These are phyloP conservation scores for Psylliodes chrysocephalus DNA, from an alignment of 2,888 invertebrate genomes.

Conservation along the genomic window DNA sequence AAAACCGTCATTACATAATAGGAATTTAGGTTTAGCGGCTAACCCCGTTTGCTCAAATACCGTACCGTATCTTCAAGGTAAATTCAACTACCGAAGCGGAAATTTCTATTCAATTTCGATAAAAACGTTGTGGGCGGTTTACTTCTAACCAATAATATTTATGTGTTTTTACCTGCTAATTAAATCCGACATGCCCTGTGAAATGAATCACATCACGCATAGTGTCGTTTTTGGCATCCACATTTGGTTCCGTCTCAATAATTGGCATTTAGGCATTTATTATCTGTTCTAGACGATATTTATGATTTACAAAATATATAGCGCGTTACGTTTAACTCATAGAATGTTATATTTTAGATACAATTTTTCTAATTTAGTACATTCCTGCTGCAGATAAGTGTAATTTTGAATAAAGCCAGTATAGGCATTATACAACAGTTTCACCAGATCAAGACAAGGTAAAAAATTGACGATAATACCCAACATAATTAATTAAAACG, in stretches of 20 bases:
- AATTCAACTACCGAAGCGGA: constrained; percentile 36
- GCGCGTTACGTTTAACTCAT: too few relatives aligned
- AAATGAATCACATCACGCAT: constrained; percentile 8
- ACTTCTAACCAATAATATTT: constrained; percentile 32
- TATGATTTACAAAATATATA: too few relatives aligned
- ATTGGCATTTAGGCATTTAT: too few relatives aligned
- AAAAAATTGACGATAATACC: too few relatives aligned
- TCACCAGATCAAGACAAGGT: too few relatives aligned
- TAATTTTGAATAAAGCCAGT: too few relatives aligned
- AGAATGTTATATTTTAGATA: too few relatives aligned
- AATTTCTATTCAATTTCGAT: constrained; percentile 36
- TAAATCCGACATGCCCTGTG: constrained; percentile 19
- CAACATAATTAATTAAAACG: too few relatives aligned
- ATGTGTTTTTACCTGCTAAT: constrained; percentile 31
- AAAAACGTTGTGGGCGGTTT: constrained; percentile 40
- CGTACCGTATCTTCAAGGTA: constrained; percentile 36
- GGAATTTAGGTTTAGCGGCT: constrained; percentile 33
- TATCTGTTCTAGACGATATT: too few relatives aligned
- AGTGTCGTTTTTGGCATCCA: constrained; percentile 10
- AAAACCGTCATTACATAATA: constrained; percentile 27
- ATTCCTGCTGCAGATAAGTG: too few relatives aligned
- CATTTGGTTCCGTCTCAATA: background rate
- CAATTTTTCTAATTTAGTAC: too few relatives aligned
- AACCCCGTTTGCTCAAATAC: constrained; percentile 34
- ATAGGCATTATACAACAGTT: too few relatives aligned